A percentile compares a stretch with the other conserved stretches of the same genome.
These are phyloP conservation scores for Delia radicum DNA, from an alignment of 1,140 invertebrate species.

Conservation along the genomic window DNA sequence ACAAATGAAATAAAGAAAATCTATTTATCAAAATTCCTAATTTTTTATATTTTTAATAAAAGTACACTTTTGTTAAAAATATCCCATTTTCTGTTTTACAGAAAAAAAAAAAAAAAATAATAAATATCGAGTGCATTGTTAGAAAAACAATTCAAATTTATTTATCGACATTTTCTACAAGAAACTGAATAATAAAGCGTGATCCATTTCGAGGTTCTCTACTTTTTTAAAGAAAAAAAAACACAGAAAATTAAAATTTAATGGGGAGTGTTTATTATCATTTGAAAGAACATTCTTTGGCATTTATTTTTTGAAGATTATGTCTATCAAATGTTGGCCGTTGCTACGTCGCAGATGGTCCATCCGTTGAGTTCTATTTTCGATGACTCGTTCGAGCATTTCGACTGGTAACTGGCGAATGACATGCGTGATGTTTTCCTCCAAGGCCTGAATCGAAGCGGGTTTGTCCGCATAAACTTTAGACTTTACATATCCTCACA, in stretches of 20 bases:
- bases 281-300: constrained; percentile 26
- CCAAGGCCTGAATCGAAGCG: constrained; percentile 24
- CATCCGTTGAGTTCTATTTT: constrained; percentile 16
- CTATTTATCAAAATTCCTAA: too few relatives aligned
- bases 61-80: too few relatives aligned
- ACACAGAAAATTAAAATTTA: constrained; percentile 23
- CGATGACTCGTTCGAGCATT: constrained; percentile 20
- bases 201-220: too few relatives aligned
- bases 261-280: constrained; percentile 24
- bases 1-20: too few relatives aligned
- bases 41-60: too few relatives aligned
- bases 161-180: too few relatives aligned
- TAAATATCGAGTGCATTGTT: too few relatives aligned
- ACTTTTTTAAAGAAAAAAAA: too few relatives aligned
- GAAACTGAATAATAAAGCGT: too few relatives aligned
- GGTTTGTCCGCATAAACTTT: constrained; percentile 8
- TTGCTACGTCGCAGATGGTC: constrained; percentile 5
- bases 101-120: too few relatives aligned
- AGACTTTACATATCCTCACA: constrained; percentile 17
- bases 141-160: too few relatives aligned
- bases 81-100: too few relatives aligned
- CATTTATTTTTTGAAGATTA: constrained; percentile 25
- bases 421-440: constrained; percentile 24
- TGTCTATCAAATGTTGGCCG: constrained; percentile 21
- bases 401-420: constrained; percentile 25